phyloP scores from a whole-genome alignment of 1,140 invertebrate species.

The Plutomurus gul region DNA sequence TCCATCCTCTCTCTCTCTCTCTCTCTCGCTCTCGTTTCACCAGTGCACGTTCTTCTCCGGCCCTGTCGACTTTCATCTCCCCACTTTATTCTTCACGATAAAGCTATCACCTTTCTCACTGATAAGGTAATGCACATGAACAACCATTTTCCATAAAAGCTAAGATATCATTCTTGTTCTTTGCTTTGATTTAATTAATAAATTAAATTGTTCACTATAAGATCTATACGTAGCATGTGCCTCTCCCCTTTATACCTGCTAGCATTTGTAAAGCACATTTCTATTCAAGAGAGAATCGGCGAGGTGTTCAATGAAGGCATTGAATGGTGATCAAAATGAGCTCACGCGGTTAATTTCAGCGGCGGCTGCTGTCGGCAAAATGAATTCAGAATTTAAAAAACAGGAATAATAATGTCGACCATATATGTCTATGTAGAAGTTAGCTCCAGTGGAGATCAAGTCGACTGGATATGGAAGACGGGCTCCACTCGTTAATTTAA shows the following conservation, averaged over 20 bases:
- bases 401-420: slow-evolving; percentile 21
- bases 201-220: no score
- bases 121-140: slow-evolving; percentile 15
- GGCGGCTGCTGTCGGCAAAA: neutral
- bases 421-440: slow-evolving; percentile 6
- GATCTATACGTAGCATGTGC: no score
- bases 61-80: slow-evolving; percentile 18
- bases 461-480: neutral
- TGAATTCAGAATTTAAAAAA: slow-evolving; percentile 28
- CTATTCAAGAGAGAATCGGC: neutral
- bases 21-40: no score
- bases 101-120: slow-evolving; percentile 18
- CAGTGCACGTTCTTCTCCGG: slow-evolving; percentile 1
- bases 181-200: slow-evolving; percentile 24
- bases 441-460: neutral
- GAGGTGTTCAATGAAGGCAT: slow-evolving; percentile 23
- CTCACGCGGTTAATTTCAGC: slow-evolving; percentile 12
- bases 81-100: slow-evolving; percentile 20
- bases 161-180: slow-evolving; percentile 13
- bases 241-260: no score
- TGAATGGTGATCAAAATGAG: slow-evolving; percentile 10
- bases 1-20: slow-evolving; percentile 22
- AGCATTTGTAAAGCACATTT: no score
- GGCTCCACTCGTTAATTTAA: slow-evolving; percentile 26
- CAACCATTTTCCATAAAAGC: slow-evolving; percentile 22